Evolutionary conservation across 2,888 invertebrate species (phyloP).

Genomic region (Napeogenes inachia): DNA sequence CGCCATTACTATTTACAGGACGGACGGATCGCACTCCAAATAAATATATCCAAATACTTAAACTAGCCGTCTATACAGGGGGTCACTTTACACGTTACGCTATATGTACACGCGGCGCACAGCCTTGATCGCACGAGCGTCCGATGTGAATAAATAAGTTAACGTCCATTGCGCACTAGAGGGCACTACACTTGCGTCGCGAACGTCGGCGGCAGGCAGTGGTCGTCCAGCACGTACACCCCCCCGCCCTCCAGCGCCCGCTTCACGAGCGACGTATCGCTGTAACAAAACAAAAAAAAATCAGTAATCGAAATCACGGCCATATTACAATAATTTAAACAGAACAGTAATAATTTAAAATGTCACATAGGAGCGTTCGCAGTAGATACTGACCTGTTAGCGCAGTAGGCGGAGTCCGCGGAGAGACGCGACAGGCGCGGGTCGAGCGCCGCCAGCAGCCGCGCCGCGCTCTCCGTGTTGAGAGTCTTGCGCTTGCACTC

Average conservation of each 20-base stretch:
- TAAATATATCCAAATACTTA: constrained; percentile 75
- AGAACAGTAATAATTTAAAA: background rate
- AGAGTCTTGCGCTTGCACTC: constrained; percentile 89
- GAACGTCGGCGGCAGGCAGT: constrained; percentile 84
- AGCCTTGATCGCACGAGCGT: constrained; percentile 74
- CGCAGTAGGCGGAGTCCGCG: constrained; percentile 70
- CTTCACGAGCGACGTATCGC: constrained; percentile 83
- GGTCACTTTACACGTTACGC: constrained; percentile 73
- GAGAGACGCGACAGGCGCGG: constrained; percentile 65
- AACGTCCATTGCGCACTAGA: constrained; percentile 52
- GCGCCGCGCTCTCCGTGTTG: constrained; percentile 83
- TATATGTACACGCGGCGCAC: constrained; percentile 77
- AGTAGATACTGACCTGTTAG: constrained; percentile 61
- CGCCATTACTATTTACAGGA: constrained; percentile 70
- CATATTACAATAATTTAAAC: background rate
- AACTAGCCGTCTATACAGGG: constrained; percentile 73
- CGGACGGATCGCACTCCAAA: constrained; percentile 64
- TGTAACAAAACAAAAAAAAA: constrained; percentile 59
- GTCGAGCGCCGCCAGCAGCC: constrained; percentile 69
- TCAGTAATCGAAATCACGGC: constrained; percentile 19
- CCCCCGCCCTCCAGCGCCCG: constrained; percentile 81
- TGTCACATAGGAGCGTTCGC: background rate
- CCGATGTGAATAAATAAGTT: constrained; percentile 65
- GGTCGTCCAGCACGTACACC: constrained; percentile 87
- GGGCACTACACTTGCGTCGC: constrained; percentile 85